Evolutionary conservation across 1,140 invertebrate genomes (phyloP).

Genomic region (Oreohelix idahoensis): DNA sequence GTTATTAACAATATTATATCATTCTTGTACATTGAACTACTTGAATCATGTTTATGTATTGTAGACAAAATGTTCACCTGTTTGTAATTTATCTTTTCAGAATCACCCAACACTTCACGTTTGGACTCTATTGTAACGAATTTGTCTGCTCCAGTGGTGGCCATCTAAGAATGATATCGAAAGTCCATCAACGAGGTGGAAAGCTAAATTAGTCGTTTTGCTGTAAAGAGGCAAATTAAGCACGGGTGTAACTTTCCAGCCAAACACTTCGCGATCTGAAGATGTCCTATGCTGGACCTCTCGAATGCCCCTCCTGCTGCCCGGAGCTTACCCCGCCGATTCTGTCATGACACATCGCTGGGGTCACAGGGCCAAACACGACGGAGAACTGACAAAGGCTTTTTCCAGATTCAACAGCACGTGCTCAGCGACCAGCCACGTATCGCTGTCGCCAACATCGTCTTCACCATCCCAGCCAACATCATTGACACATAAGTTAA

Average conservation of each 20-base stretch:
- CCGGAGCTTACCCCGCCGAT: conserved; percentile 4
- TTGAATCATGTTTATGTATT: too few species aligned
- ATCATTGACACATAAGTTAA: neutral
- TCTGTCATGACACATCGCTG: conserved; percentile 16
- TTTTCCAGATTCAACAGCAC: neutral
- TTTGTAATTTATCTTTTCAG: too few species aligned
- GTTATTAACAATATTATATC: too few species aligned
- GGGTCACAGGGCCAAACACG: neutral
- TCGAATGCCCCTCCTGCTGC: conserved; percentile 20
- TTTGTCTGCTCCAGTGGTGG: too few species aligned
- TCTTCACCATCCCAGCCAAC: neutral
- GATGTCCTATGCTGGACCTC: conserved; percentile 17
- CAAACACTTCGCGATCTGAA: neutral
- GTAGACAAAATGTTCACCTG: too few species aligned
- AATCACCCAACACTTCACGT: too few species aligned
- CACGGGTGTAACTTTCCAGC: neutral
- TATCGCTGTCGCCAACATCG: neutral
- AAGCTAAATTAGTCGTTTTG: too few species aligned
- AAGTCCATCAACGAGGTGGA: too few species aligned
- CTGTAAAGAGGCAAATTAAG: too few species aligned
- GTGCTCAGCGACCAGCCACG: neutral
- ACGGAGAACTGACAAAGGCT: conserved; percentile 4
- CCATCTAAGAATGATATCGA: too few species aligned
- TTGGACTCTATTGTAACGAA: too few species aligned
- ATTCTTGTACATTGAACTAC: too few species aligned